A percentile compares a stretch with the other conserved stretches of the same genome.
Evolutionary conservation across 2,888 invertebrate species (phyloP).

Genomic region (Agriopis marginaria): DNA sequence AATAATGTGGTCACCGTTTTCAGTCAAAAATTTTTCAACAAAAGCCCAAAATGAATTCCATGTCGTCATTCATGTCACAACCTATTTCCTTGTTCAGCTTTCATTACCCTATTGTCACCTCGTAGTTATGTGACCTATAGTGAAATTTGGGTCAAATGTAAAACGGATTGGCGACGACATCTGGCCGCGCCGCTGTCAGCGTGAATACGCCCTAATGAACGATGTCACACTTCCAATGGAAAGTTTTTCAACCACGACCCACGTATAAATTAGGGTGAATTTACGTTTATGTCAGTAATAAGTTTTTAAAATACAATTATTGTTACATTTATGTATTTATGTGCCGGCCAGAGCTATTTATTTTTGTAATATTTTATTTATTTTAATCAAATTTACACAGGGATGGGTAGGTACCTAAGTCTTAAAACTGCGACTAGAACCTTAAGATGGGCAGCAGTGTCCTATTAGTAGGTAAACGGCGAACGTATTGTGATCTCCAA

Average conservation of each 20-base stretch:
- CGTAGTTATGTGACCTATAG: constrained; percentile 34
- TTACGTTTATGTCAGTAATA: constrained; percentile 4
- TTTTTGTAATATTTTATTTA: too few relatives aligned
- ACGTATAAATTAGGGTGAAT: constrained; percentile 28
- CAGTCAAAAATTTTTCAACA: background rate
- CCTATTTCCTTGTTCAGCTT: constrained; percentile 29
- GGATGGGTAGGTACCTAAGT: too few relatives aligned
- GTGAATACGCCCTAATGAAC: constrained; percentile 77
- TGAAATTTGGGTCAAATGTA: constrained; percentile 69
- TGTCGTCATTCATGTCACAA: constrained; percentile 18
- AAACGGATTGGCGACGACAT: constrained; percentile 64
- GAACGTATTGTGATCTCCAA: too few relatives aligned
- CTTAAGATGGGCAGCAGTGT: too few relatives aligned
- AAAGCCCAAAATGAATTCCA: constrained; percentile 8
- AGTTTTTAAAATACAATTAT: background rate
- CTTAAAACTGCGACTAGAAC: too few relatives aligned
- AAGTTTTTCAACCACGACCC: constrained; percentile 59
- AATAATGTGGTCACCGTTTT: too few relatives aligned
- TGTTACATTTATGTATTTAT: too few relatives aligned
- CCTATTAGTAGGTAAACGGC: too few relatives aligned
- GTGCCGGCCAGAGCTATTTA: too few relatives aligned
- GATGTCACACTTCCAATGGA: constrained; percentile 65
- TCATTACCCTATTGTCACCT: constrained; percentile 27
- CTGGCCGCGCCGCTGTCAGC: constrained; percentile 59
- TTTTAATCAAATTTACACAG: too few relatives aligned